A percentile compares a stretch with the other conserved stretches of the same genome.
Evolutionary conservation across 2,888 invertebrate genomes (phyloP).

Genomic region (Drosophila ezoana): DNA sequence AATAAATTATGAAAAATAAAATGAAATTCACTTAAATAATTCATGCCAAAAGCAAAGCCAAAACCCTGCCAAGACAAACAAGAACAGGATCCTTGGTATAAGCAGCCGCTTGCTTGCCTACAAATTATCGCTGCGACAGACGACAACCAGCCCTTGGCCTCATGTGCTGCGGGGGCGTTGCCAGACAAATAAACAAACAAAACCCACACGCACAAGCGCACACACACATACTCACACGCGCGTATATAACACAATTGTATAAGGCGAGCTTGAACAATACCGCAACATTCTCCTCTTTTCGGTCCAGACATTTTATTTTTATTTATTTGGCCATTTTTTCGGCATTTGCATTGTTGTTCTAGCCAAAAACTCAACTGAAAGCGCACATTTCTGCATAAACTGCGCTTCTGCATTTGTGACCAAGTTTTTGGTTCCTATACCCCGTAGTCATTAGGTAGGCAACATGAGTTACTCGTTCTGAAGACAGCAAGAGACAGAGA

Average conservation of each 20-base stretch:
- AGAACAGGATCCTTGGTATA: slow-evolving; percentile 54
- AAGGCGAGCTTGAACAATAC: slow-evolving; percentile 45
- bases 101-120: slow-evolving; percentile 59
- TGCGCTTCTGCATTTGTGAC: slow-evolving; percentile 56
- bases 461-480: not conserved
- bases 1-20: slow-evolving; percentile 68
- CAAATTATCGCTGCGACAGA: slow-evolving; percentile 64
- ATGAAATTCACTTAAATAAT: slow-evolving; percentile 75
- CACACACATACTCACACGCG: not conserved
- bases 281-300: slow-evolving; percentile 56
- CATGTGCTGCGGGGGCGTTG: slow-evolving; percentile 44
- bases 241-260: not conserved
- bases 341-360: slow-evolving; percentile 47
- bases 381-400: slow-evolving; percentile 67
- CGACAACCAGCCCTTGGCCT: slow-evolving; percentile 30
- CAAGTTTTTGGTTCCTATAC: slow-evolving; percentile 21
- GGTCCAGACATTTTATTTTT: slow-evolving; percentile 53
- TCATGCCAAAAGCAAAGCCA: slow-evolving; percentile 56
- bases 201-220: slow-evolving; percentile 8
- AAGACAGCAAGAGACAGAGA: not conserved
- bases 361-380: slow-evolving; percentile 34
- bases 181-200: slow-evolving; percentile 51
- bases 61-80: slow-evolving; percentile 42
- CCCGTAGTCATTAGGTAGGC: not conserved
- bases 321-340: slow-evolving; percentile 59